Percentiles rank a stretch among this genome's conserved stretches.
Evolutionary conservation across 1,140 invertebrate species (phyloP).

Genomic region (Pogonomyrmex californicus): DNA sequence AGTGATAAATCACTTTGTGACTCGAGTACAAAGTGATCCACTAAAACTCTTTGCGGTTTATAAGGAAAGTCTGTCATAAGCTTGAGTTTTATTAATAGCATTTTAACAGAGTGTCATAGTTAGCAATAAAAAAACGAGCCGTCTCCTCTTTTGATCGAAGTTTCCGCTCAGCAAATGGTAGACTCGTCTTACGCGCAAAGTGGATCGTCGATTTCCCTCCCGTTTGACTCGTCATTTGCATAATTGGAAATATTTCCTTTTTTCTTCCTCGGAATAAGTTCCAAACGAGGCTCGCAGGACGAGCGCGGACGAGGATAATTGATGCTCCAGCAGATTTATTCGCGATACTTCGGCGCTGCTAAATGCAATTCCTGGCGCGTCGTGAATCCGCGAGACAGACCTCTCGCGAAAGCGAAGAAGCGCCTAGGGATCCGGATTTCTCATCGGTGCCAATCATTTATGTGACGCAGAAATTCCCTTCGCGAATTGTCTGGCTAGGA

Average conservation of each 20-base stretch:
- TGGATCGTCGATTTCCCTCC: conserved; percentile 48
- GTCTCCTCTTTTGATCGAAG: neutral
- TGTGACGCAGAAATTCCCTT: conserved; percentile 49
- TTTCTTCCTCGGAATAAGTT: neutral
- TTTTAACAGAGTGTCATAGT: neutral
- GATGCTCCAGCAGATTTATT: conserved; percentile 32
- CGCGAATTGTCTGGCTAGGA: conserved; percentile 27
- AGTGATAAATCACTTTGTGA: neutral
- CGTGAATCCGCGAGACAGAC: conserved; percentile 61
- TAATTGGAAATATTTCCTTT: conserved; percentile 65
- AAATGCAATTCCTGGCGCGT: conserved; percentile 61
- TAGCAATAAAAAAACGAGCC: neutral
- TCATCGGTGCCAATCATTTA: conserved; percentile 28
- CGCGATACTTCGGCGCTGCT: neutral
- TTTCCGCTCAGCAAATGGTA: conserved; percentile 9
- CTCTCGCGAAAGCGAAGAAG: neutral
- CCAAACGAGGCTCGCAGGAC: conserved; percentile 5
- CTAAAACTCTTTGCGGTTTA: neutral
- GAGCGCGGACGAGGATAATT: conserved; percentile 43
- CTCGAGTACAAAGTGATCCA: neutral
- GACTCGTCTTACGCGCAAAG: conserved; percentile 36
- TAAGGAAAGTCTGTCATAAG: neutral
- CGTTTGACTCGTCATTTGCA: conserved; percentile 52
- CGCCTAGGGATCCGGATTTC: conserved; percentile 23
- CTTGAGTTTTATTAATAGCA: conserved; percentile 1